A percentile compares a stretch with the other conserved stretches of the same genome.
Conservation (phyloP, 2,797 vertebrate species). For the Cirrhinus mrigala region DNA sequence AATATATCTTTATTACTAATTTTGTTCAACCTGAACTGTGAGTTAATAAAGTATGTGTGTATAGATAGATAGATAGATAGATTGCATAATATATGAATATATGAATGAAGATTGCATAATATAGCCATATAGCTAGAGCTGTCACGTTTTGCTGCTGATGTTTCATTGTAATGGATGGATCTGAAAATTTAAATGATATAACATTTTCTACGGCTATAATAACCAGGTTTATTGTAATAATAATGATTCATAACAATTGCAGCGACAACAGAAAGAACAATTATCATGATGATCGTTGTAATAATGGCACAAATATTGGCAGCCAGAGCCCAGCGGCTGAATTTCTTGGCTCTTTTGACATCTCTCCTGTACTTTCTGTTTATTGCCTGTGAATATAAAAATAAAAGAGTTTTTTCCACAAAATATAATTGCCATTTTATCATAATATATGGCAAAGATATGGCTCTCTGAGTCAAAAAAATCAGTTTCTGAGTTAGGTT, state of each 20-base stretch:
- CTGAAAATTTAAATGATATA: background rate
- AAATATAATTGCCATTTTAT: background rate
- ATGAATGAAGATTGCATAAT: background rate
- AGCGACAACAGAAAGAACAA: background rate
- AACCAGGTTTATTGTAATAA: no score
- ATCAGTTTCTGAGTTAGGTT: background rate
- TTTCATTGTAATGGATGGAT: background rate
- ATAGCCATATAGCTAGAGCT: background rate
- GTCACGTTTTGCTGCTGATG: background rate
- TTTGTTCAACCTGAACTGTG: background rate
- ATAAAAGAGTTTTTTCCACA: background rate
- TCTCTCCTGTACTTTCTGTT: background rate
- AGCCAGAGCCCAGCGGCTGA: background rate
- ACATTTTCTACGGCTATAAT: no score
- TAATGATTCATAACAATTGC: background rate
- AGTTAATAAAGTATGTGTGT: no score
- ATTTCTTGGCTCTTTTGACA: background rate
- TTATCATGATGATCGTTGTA: background rate
- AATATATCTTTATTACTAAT: background rate
- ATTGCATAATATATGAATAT: no score
- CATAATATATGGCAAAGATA: background rate
- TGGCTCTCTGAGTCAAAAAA: background rate
- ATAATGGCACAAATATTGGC: slow-evolving; percentile 23
- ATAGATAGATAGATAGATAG: no score
- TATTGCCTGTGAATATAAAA: background rate